Conservation (phyloP, 2,797 vertebrate genomes). For the Vipera ursinii region DNA sequence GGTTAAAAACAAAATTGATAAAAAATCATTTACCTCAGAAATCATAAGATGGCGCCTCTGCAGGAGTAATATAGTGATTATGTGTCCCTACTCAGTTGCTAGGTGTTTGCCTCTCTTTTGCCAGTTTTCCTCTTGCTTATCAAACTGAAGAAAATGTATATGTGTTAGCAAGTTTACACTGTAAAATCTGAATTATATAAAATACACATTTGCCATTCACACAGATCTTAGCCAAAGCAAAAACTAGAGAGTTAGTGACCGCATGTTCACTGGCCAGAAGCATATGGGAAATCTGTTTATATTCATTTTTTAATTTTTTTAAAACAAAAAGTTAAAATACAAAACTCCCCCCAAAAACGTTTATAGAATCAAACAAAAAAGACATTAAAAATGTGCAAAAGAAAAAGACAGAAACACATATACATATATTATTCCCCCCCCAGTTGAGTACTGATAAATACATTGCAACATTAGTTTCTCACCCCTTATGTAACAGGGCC, state of each 20-base stretch:
- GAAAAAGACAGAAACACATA: background rate
- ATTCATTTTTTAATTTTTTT: background rate
- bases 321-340: background rate
- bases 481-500: background rate
- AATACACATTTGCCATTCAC: background rate
- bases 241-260: background rate
- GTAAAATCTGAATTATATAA: background rate
- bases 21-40: background rate
- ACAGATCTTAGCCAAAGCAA: background rate
- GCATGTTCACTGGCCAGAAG: background rate
- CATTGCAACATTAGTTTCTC: background rate
- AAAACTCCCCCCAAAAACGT: background rate
- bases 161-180: background rate
- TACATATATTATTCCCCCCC: background rate
- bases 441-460: background rate
- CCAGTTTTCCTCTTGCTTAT: background rate
- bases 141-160: background rate
- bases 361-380: background rate
- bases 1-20: background rate
- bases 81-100: background rate
- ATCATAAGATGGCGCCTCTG: background rate
- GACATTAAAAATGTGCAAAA: background rate
- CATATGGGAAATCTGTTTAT: background rate
- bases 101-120: background rate
- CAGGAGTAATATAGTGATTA: background rate